phyloP scores from a whole-genome alignment of 1,140 invertebrate genomes.

The Lasaia peninsularis region DNA sequence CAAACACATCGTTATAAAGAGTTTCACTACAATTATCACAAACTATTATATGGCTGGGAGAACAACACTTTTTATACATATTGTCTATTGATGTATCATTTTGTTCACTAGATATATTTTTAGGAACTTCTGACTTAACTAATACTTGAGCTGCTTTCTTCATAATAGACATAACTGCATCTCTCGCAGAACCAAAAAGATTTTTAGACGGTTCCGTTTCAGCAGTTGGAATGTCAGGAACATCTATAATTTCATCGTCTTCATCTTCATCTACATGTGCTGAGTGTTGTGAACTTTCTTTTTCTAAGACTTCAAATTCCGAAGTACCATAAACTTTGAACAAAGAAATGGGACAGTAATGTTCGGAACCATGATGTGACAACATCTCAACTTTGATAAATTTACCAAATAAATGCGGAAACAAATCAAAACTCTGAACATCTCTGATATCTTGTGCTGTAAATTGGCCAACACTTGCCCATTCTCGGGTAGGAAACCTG shows the following conservation, averaged over 20 bases:
- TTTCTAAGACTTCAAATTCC: conserved; percentile 92
- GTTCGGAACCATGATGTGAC: conserved; percentile 96
- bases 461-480: conserved; percentile 92
- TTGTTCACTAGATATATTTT: conserved; percentile 67
- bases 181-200: conserved; percentile 89
- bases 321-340: conserved; percentile 95
- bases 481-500: conserved; percentile 94
- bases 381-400: conserved; percentile 95
- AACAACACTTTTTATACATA: conserved; percentile 77
- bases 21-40: conserved; percentile 85
- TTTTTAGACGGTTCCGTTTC: conserved; percentile 79
- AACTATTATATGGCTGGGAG: conserved; percentile 83
- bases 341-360: conserved; percentile 97
- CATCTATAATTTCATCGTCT: conserved; percentile 80
- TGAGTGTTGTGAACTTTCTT: conserved; percentile 81
- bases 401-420: conserved; percentile 92
- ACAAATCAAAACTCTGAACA: conserved; percentile 91
- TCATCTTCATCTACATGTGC: conserved; percentile 81
- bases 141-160: conserved; percentile 91
- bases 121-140: conserved; percentile 82
- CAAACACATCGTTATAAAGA: conserved; percentile 81
- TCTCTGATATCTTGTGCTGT: conserved; percentile 90
- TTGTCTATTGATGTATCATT: conserved; percentile 60
- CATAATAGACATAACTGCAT: conserved; percentile 91
- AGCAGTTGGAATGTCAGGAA: conserved; percentile 56